Evolutionary conservation across 2,888 invertebrate species (phyloP).

Genomic region (Hoplodrina blanda): DNA sequence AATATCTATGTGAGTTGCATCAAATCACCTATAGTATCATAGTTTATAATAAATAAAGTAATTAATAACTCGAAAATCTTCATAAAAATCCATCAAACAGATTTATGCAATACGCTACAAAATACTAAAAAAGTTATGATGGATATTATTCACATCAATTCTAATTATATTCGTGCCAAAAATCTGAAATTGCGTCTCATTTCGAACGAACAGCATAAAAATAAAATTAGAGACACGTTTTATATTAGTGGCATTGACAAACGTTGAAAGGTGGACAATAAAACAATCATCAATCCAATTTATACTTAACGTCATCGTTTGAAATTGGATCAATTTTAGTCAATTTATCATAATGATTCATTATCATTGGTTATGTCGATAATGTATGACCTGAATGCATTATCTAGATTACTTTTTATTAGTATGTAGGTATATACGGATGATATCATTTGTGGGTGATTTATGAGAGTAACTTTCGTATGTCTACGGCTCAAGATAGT

Average conservation of each 20-base stretch:
- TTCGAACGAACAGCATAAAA: constrained; percentile 26
- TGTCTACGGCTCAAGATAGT: constrained; percentile 28
- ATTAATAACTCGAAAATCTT: neutral
- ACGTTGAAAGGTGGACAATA: constrained; percentile 45
- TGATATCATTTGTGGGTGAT: constrained; percentile 47
- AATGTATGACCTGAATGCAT: constrained; percentile 57
- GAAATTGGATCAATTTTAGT: constrained; percentile 55
- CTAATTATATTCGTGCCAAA: constrained; percentile 21
- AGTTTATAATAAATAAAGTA: neutral
- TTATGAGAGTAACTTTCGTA: constrained; percentile 46
- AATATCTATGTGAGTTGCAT: neutral
- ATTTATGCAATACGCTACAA: neutral
- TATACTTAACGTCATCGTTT: constrained; percentile 48
- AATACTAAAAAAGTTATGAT: neutral
- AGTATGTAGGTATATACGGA: constrained; percentile 29
- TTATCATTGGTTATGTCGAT: constrained; percentile 52
- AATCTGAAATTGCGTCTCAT: constrained; percentile 1
- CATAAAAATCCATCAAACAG: neutral
- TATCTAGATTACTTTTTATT: constrained; percentile 61
- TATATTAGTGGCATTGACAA: constrained; percentile 42
- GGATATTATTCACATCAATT: constrained; percentile 4
- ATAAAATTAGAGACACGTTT: constrained; percentile 32
- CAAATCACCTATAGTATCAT: neutral
- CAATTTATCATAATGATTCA: constrained; percentile 61
- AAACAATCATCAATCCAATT: constrained; percentile 51